A percentile compares a stretch with the other conserved stretches of the same genome.
Evolutionary conservation across 1,140 invertebrate genomes (phyloP).

Genomic region (Drosophila aff.): DNA sequence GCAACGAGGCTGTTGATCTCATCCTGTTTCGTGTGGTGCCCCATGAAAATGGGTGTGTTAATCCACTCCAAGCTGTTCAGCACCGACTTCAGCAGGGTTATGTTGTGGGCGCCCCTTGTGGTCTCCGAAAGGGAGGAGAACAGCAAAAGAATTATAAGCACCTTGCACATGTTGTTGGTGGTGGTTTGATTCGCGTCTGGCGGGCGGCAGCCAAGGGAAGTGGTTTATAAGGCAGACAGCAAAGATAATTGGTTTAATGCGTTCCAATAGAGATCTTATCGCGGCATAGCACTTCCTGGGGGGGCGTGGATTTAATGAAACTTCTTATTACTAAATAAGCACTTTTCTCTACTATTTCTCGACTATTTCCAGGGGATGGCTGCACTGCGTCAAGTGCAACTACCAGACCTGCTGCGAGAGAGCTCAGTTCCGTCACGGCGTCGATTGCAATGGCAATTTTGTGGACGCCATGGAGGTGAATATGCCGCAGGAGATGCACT

Average conservation of each 20-base stretch:
- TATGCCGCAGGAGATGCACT: constrained; percentile 88
- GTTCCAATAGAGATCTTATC: constrained; percentile 52
- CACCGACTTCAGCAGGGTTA: constrained; percentile 34
- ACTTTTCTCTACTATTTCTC: background rate
- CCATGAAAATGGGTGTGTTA: constrained; percentile 58
- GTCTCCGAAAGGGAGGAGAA: background rate
- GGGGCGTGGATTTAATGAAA: background rate
- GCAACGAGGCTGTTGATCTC: constrained; percentile 22
- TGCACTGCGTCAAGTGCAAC: constrained; percentile 90
- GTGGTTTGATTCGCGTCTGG: constrained; percentile 3
- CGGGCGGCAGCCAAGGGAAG: background rate
- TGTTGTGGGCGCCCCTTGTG: constrained; percentile 25
- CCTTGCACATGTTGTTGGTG: constrained; percentile 16
- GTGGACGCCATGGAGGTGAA: constrained; percentile 85
- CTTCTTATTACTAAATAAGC: background rate
- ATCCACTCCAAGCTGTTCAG: constrained; percentile 29
- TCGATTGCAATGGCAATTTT: constrained; percentile 86
- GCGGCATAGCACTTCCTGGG: background rate
- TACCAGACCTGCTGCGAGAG: constrained; percentile 91
- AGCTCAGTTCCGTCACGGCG: constrained; percentile 90
- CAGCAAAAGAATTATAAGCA: constrained; percentile 5
- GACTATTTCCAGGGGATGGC: constrained; percentile 87
- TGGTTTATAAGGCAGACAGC: background rate
- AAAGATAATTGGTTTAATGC: constrained; percentile 56
- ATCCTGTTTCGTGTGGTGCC: constrained; percentile 1